phyloP scores from a whole-genome alignment of 2,888 invertebrate genomes.

The Altica lythri region DNA sequence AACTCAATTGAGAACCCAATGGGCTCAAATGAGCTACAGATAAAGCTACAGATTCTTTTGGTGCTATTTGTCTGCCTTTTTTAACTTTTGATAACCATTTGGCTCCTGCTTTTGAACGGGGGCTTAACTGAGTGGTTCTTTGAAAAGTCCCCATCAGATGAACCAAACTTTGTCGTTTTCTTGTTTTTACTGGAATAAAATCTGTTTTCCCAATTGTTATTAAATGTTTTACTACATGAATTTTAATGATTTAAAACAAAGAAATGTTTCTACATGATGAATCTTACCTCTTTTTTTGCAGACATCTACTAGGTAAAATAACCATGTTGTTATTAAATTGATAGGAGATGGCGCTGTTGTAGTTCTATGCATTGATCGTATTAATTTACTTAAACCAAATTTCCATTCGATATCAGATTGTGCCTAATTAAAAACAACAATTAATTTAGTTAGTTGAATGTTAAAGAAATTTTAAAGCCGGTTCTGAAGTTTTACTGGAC shows the following conservation, averaged over 20 bases:
- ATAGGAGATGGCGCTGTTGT: conserved; percentile 97
- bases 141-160: conserved; percentile 79
- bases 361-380: conserved; percentile 97
- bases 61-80: conserved; percentile 74
- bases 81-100: conserved; percentile 89
- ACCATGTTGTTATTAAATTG: conserved; percentile 94
- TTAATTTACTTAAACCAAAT: conserved; percentile 96
- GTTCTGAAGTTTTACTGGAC: too few relatives aligned
- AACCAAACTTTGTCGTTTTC: conserved; percentile 75
- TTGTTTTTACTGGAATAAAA: conserved; percentile 51
- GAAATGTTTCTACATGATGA: conserved; percentile 21
- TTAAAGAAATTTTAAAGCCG: too few relatives aligned
- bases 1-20: conserved; percentile 82
- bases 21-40: conserved; percentile 84
- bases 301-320: conserved; percentile 80
- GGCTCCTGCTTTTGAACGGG: conserved; percentile 83
- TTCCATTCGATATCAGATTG: conserved; percentile 99
- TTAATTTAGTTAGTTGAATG: too few relatives aligned
- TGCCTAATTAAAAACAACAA: conserved; percentile 68
- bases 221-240: conserved; percentile 24
- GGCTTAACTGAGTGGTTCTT: conserved; percentile 72
- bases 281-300: conserved; percentile 65
- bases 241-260: conserved; percentile 22
- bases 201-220: conserved; percentile 33
- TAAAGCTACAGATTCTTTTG: conserved; percentile 78